These are phyloP conservation scores for Agrilus planipennis DNA, from an alignment of 1,140 invertebrate species.

Conservation along the genomic window DNA sequence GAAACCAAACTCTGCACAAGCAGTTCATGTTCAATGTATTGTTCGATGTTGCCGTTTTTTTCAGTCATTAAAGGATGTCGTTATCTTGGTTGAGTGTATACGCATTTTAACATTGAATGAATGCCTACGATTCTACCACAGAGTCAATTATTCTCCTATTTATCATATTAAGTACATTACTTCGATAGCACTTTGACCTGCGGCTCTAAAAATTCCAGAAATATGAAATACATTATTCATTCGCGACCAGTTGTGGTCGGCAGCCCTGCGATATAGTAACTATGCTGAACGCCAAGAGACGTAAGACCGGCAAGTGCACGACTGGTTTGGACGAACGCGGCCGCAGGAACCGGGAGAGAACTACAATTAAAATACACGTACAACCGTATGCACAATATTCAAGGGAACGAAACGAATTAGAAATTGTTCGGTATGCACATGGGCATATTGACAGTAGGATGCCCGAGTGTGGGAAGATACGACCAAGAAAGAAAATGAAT, in stretches of 20 bases:
- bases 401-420: too few species aligned
- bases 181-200: constrained; percentile 10
- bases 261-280: not conserved
- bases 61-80: too few species aligned
- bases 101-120: constrained; percentile 3
- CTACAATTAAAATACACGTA: constrained; percentile 4
- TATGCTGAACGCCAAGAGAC: too few species aligned
- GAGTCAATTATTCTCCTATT: constrained; percentile 19
- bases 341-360: not conserved
- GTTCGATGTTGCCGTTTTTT: too few species aligned
- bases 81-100: too few species aligned
- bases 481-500: too few species aligned
- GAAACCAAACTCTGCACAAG: too few species aligned
- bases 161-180: constrained; percentile 17
- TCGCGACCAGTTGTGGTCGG: not conserved
- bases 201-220: constrained; percentile 12
- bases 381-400: too few species aligned
- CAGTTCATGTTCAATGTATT: too few species aligned
- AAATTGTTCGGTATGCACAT: too few species aligned
- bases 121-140: not conserved
- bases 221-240: constrained; percentile 22
- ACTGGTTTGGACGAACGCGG: not conserved
- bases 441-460: too few species aligned
- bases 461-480: too few species aligned
- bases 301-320: not conserved